Evolutionary conservation across 2,888 invertebrate species (phyloP), one percentile per base, ranked within the genome.

Genomic region (Phortica magna): DNA sequence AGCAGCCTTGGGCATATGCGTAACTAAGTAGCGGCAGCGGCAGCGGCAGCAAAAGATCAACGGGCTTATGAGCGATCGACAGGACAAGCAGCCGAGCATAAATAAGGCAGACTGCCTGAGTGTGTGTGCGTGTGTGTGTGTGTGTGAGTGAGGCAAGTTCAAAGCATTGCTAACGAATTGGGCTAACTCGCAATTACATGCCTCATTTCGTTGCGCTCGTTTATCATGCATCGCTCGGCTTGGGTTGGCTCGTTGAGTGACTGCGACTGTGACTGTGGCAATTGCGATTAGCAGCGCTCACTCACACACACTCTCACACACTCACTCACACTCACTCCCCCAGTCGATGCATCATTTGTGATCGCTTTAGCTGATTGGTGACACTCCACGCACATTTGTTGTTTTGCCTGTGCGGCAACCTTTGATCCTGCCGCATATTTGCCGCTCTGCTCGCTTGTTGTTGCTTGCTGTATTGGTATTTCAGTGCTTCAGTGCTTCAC

Each of bases 161-260:
- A 41, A 31, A 31, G 9, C 65, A 41, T n/a, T n/a, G 41, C 31
- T 41, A 31, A 43, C 19, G 17, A 61, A 43, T 19, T 80, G 81
- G 77, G 84, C 89, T 88, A 88, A 89, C 84, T 88, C 84, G 81
- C 82, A 85, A 88, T 88, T 87, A 89, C 84, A 88, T 88, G 84
- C 88, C 86, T 88, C 84, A 83, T 88, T 68, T 68, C 48, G 68
- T 42, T 55, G 74, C 72, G 79, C 77, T 77, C 75, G 73, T 77
- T 77, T 68, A 75, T 77, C 79, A 79, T 71, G 81, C 84, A 87
- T 84, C 82, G 81, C 31, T n/a, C 68, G 6, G 7, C 71, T 64
- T 53, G 22, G 22, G 31, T n/a, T 41, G 19, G 12, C 41, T 65
- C 65, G 55, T 72, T 74, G 70, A 73, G 59, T 4, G 59, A 7